Evolutionary conservation across 1,140 invertebrate genomes (phyloP), one percentile per base, ranked within the genome.

Genomic region (Druon quercuslanigerum): DNA sequence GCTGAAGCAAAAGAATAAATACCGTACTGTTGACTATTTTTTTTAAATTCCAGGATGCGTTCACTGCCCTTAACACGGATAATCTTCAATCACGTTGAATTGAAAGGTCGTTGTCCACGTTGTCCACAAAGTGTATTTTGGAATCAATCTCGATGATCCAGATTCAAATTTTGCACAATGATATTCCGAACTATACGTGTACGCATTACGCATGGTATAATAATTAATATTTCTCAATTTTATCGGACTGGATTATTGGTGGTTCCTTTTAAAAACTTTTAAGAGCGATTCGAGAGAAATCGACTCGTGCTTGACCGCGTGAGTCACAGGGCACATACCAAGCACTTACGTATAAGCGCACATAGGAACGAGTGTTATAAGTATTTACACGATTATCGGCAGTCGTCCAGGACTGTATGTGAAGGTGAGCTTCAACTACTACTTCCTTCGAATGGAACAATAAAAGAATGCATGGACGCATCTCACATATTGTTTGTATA

Each of bases 1-100:
- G 87, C 74, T 51, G 51, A n/a, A 73, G 66, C 82, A 85, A 85
- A 78, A 78, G 73, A 78, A 80, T 73, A 54, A 17, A 54, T 54
- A 54, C n/a, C 9, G 52, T 54, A 9, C 9, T 54, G n/a, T 54
- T 54, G 52, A 19, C 52, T 17, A 54, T 54, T 54, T 54, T 46
- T 46, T 46, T 46, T 46, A 11, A 46, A 46, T 46, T 46, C 40
- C 40, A 46, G 40, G 40, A 46, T 46, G 40, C 40, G 40, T 46
- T 46, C 40, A 46, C 40, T 46, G 40, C 40, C 6, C 40, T 9
- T 46, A 46, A 46, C 40, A 9, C 40, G 40, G 40, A 46, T 46
- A 2, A 46, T 6, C 40, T 46, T 46, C 7, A 46, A 46, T 46
- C 40, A 11, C 0, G 0, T 46, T 46, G 4, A 46, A 46, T 9